Conservation (phyloP, 1,140 invertebrate species). For the Lethocerus indicus region DNA sequence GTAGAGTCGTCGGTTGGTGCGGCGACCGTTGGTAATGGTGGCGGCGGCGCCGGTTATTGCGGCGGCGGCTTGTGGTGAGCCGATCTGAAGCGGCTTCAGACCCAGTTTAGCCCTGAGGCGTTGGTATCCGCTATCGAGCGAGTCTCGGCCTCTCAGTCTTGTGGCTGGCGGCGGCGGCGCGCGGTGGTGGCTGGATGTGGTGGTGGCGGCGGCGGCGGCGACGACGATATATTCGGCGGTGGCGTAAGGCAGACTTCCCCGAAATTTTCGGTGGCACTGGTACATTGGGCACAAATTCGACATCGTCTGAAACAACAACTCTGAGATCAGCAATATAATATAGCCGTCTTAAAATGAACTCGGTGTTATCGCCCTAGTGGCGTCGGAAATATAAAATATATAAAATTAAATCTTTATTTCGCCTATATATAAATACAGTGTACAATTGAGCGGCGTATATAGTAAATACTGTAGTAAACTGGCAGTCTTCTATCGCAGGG, state of each 20-base stretch:
- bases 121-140: constrained; percentile 86
- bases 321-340: too few relatives aligned
- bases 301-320: constrained; percentile 14
- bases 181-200: constrained; percentile 11
- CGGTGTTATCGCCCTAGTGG: too few relatives aligned
- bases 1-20: constrained; percentile 16
- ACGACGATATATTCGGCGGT: constrained; percentile 18
- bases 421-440: too few relatives aligned
- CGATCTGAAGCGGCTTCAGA: constrained; percentile 75
- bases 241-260: constrained; percentile 20
- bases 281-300: constrained; percentile 8
- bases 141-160: constrained; percentile 29
- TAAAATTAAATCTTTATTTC: too few relatives aligned
- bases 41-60: too few relatives aligned
- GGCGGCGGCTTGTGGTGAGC: constrained; percentile 15
- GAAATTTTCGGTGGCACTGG: constrained; percentile 26
- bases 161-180: constrained; percentile 20
- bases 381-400: too few relatives aligned
- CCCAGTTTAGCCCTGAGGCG: constrained; percentile 76
- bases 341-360: too few relatives aligned
- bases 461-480: too few relatives aligned
- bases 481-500: too few relatives aligned
- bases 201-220: constrained; percentile 18
- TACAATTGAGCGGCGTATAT: too few relatives aligned
- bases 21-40: constrained; percentile 38